These are phyloP conservation scores for Hydrocynus forskahlii DNA, from an alignment of 2,797 vertebrate genomes.

Conservation along the genomic window DNA sequence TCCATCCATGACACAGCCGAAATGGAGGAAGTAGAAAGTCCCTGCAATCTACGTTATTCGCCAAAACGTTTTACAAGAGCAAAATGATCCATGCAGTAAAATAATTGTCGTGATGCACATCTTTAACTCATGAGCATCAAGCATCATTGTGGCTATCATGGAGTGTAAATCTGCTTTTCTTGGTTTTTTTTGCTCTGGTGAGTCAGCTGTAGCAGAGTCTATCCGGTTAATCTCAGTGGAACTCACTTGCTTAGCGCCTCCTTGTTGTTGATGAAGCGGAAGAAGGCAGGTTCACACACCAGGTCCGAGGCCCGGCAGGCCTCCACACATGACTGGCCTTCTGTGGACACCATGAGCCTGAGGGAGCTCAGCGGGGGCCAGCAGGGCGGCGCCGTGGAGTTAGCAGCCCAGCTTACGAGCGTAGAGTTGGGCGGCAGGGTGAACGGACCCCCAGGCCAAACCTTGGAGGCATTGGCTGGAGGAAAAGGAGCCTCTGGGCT, in stretches of 20 bases:
- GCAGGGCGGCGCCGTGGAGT: conserved; percentile 64
- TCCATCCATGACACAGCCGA: no score
- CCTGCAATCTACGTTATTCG: no score
- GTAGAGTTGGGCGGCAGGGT: conserved; percentile 81
- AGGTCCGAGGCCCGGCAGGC: conserved; percentile 83
- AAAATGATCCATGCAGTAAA: no score
- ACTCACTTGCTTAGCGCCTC: conserved; percentile 90
- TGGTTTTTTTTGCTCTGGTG: background rate
- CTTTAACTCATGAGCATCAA: no score
- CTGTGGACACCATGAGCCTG: conserved; percentile 79
- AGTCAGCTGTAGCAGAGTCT: background rate
- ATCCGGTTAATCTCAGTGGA: no score
- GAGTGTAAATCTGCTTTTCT: background rate
- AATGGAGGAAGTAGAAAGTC: no score
- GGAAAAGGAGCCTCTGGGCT: conserved; percentile 69
- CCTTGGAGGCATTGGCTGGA: conserved; percentile 65
- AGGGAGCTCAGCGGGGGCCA: conserved; percentile 90
- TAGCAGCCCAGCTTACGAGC: conserved; percentile 81
- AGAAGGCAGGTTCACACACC: conserved; percentile 92
- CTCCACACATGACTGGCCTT: conserved; percentile 83
- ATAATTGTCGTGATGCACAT: no score
- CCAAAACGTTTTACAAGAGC: no score
- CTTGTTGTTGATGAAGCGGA: conserved; percentile 90
- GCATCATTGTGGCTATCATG: background rate
- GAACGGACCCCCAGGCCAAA: conserved; percentile 73